Base-by-base conservation (phyloP, 2,113 vertebrate genomes). In the Paratilapia polleni region DNA sequence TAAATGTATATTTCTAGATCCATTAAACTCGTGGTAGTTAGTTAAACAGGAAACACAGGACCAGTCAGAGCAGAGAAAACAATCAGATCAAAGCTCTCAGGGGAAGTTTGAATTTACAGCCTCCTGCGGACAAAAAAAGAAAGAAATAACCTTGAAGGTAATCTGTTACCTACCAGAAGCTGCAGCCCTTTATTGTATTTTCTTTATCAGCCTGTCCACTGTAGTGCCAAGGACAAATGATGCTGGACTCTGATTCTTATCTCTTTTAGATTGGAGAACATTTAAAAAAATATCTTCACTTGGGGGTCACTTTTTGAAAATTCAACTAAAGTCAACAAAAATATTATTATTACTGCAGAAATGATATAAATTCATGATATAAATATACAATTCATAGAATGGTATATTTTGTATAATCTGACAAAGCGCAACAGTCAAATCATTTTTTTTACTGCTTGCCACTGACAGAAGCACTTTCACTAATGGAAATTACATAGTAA, bases 161-260 rank as follows among this genome's bases (percentile, higher is more conserved):
- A 82, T 62, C 22, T 78, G 74, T 84, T 75, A 63, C 61, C 58
- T 24, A 81, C 17, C n/a, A 38, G 60, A 66, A 63, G 61, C 77
- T 81, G 73, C 60, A 38, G 56, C 86, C 43, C n/a, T 86, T 91
- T 84, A 76, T 75, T 84, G 63, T 78, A 36, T 77, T 85, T 84
- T 89, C 49, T 77, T 78, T 56, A 88, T 84, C 52, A 74, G 41
- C 78, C 47, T 81, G 70, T 47, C 43, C 60, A 61, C 38, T 54
- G 20, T 60, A 75, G 38, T 31, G 49, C 80, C 75, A 87, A 88
- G 87, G 86, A 91, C 90, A 82, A 88, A 89, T 70, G 36, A 73
- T 81, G 74, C 79, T 70, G 66, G 52, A 78, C 74, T 86, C 78
- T 26, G 22, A 70, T 68, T 20, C 61, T 80, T 85, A 77, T 88